A percentile compares a stretch with the other conserved stretches of the same genome.
phyloP scores from a whole-genome alignment of 2,888 invertebrate genomes.

The Zonitis immaculata region DNA sequence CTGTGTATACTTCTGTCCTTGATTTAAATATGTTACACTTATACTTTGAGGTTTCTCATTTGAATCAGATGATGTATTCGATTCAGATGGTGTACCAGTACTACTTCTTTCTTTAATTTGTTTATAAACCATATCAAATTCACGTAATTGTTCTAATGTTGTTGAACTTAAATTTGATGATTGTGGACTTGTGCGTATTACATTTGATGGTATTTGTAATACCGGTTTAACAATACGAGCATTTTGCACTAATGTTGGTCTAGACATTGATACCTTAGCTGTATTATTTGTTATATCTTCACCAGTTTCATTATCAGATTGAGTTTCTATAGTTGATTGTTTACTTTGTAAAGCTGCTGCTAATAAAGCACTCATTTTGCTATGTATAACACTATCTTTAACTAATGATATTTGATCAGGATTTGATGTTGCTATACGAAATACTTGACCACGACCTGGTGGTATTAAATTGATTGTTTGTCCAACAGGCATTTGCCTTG shows the following conservation, averaged over 20 bases:
- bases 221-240: slow-evolving; percentile 55
- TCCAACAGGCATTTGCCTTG: slow-evolving; percentile 64
- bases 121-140: slow-evolving; percentile 76
- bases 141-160: slow-evolving; percentile 70
- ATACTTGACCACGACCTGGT: slow-evolving; percentile 45
- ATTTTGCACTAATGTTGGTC: slow-evolving; percentile 55
- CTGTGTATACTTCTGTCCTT: slow-evolving; percentile 49
- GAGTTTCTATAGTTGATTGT: slow-evolving; percentile 34
- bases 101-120: slow-evolving; percentile 74
- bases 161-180: slow-evolving; percentile 65
- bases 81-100: slow-evolving; percentile 45
- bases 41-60: slow-evolving; percentile 48
- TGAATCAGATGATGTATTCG: slow-evolving; percentile 30
- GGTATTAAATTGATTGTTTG: slow-evolving; percentile 59
- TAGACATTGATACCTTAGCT: slow-evolving; percentile 30
- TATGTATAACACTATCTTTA: slow-evolving; percentile 49
- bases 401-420: slow-evolving; percentile 46
- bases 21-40: slow-evolving; percentile 54
- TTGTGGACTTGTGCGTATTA: slow-evolving; percentile 57
- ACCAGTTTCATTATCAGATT: slow-evolving; percentile 27
- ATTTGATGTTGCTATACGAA: slow-evolving; percentile 47
- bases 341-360: slow-evolving; percentile 49
- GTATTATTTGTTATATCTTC: slow-evolving; percentile 25
- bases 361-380: slow-evolving; percentile 49
- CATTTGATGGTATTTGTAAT: slow-evolving; percentile 59